Conservation (phyloP, 2,797 vertebrate genomes). For the Lerista edwardsae region DNA sequence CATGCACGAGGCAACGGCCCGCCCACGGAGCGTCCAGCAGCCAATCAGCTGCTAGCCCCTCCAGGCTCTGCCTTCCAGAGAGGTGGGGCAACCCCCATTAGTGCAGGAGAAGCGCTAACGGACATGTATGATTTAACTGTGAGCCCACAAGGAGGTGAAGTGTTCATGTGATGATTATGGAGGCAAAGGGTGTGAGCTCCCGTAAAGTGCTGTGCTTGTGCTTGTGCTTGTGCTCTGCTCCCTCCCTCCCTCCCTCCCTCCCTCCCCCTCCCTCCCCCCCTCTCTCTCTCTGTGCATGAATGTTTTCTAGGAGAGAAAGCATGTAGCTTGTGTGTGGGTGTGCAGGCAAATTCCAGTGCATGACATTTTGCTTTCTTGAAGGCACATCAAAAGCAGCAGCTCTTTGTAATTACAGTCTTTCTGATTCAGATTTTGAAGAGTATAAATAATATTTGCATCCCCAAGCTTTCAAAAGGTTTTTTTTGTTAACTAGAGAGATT, state of each 20-base stretch:
- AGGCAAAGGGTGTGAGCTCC: not conserved
- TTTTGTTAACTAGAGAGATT: not conserved
- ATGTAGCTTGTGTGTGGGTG: not conserved
- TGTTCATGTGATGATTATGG: not conserved
- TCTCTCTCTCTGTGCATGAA: not conserved
- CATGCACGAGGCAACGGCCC: no score
- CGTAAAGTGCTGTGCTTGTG: slow-evolving; percentile 15
- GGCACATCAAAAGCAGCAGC: not conserved
- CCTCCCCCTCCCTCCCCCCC: no score
- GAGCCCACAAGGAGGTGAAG: slow-evolving; percentile 1
- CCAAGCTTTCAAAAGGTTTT: not conserved
- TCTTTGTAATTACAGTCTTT: not conserved
- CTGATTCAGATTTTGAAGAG: not conserved
- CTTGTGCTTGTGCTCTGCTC: no score
- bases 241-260: no score
- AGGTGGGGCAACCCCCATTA: no score
- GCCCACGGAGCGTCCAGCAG: no score
- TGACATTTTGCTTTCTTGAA: not conserved
- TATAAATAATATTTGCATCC: not conserved
- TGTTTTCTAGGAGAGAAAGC: no score
- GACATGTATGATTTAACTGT: no score
- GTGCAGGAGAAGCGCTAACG: no score
- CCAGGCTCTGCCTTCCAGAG: no score
- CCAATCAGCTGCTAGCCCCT: no score
- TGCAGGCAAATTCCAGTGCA: not conserved